Percentiles rank a stretch among this genome's conserved stretches.
These are phyloP conservation scores for Enteromius afrohamiltoni DNA, from an alignment of 2,797 vertebrate genomes.

Conservation along the genomic window DNA sequence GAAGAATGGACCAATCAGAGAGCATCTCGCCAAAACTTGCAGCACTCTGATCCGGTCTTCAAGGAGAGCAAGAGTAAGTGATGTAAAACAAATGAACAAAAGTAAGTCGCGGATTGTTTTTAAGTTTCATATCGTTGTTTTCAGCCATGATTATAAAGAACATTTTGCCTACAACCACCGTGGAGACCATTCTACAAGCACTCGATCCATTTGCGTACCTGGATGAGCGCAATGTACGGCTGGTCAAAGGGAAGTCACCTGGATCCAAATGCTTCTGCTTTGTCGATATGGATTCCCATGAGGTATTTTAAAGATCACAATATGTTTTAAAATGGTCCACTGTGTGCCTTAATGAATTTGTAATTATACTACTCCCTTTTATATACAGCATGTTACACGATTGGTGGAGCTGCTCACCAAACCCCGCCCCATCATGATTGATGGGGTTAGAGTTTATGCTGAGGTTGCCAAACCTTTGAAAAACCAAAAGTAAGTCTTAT, in stretches of 20 bases:
- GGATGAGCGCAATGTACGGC: slow-evolving; percentile 90
- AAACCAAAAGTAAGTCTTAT: slow-evolving; percentile 76
- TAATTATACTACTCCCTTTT: not conserved
- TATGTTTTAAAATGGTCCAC: not conserved
- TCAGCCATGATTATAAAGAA: slow-evolving; percentile 95
- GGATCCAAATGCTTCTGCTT: slow-evolving; percentile 94
- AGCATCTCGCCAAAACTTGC: slow-evolving; percentile 59
- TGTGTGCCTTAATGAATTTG: not conserved
- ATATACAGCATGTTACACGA: slow-evolving; percentile 88
- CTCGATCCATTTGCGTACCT: slow-evolving; percentile 90
- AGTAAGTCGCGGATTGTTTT: not conserved
- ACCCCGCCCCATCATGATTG: slow-evolving; percentile 88
- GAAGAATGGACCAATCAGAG: slow-evolving; percentile 72
- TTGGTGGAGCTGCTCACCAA: slow-evolving; percentile 90
- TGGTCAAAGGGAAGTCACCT: slow-evolving; percentile 90
- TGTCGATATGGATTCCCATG: slow-evolving; percentile 96
- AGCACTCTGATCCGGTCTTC: slow-evolving; percentile 71
- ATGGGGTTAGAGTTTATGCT: slow-evolving; percentile 89
- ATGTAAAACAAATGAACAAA: not conserved
- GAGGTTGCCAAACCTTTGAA: slow-evolving; percentile 88
- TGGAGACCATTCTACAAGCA: slow-evolving; percentile 90
- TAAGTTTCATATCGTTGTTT: not conserved
- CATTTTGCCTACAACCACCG: slow-evolving; percentile 88
- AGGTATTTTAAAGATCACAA: slow-evolving; percentile 73
- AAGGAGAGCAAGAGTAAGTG: slow-evolving; percentile 82